Conservation (phyloP, 2,888 invertebrate species). For the Andricus curvator region DNA sequence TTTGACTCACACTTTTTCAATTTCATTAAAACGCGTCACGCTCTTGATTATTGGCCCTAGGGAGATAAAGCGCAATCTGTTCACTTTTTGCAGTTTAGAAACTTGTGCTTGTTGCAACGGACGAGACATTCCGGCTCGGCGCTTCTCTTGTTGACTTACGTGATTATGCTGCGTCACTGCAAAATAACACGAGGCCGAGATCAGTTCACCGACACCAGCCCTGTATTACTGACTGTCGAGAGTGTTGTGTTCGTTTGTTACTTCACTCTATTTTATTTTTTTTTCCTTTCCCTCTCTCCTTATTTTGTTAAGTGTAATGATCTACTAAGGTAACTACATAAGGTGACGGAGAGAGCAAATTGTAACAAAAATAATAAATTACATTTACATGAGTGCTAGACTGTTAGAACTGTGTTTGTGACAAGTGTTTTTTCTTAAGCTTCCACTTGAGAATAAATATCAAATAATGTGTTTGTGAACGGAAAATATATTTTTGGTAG, state of each 20-base stretch:
- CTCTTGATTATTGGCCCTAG: not conserved
- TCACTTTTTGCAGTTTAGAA: slow-evolving; percentile 60
- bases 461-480: not conserved
- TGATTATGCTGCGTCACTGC: slow-evolving; percentile 73
- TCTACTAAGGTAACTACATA: slow-evolving; percentile 14
- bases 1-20: not conserved
- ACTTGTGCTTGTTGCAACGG: slow-evolving; percentile 76
- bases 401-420: slow-evolving; percentile 74
- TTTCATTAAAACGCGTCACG: not conserved
- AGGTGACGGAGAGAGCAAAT: slow-evolving; percentile 59
- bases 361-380: slow-evolving; percentile 50
- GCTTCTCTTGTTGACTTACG: slow-evolving; percentile 62
- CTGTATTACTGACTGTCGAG: not conserved
- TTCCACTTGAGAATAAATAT: not conserved
- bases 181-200: slow-evolving; percentile 69
- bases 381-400: slow-evolving; percentile 60
- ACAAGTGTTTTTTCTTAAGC: slow-evolving; percentile 58
- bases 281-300: slow-evolving; percentile 4
- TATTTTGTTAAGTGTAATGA: not conserved
- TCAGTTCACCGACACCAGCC: slow-evolving; percentile 52
- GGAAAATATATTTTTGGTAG: no score
- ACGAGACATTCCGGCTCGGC: slow-evolving; percentile 64
- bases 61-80: slow-evolving; percentile 8
- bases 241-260: slow-evolving; percentile 32
- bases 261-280: slow-evolving; percentile 21